phyloP scores from a whole-genome alignment of 2,888 invertebrate genomes.

The Habroteleia sp. region DNA sequence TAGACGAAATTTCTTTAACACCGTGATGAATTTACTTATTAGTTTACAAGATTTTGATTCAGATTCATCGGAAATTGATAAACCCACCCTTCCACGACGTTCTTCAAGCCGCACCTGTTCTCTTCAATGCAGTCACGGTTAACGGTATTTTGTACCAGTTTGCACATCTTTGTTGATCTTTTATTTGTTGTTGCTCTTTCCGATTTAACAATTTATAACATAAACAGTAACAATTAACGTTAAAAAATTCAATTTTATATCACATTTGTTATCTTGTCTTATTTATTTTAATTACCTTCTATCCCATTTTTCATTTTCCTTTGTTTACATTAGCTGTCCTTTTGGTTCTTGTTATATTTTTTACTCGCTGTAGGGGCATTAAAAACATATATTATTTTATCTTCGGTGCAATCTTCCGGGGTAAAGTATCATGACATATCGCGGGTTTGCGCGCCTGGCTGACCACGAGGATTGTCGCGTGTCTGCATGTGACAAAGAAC shows the following conservation, averaged over 20 bases:
- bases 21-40: slow-evolving; percentile 39
- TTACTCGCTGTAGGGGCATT: slow-evolving; percentile 1
- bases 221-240: too few species aligned
- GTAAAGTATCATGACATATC: slow-evolving; percentile 43
- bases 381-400: slow-evolving; percentile 31
- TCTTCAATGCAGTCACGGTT: background rate
- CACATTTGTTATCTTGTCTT: too few species aligned
- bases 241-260: too few species aligned
- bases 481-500: slow-evolving; percentile 38
- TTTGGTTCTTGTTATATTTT: background rate
- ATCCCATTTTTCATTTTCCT: background rate
- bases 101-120: slow-evolving; percentile 13
- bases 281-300: too few species aligned
- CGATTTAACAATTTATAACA: too few species aligned
- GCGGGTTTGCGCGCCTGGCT: slow-evolving; percentile 21
- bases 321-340: background rate
- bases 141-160: too few species aligned
- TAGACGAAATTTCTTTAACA: slow-evolving; percentile 25
- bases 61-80: slow-evolving; percentile 39
- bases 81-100: background rate
- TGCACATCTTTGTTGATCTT: too few species aligned
- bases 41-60: slow-evolving; percentile 23
- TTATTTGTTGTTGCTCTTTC: too few species aligned
- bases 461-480: slow-evolving; percentile 54
- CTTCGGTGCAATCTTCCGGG: slow-evolving; percentile 19